Evolutionary conservation across 2,113 vertebrate species (phyloP).

Genomic region (Sisor rabdophorus): DNA sequence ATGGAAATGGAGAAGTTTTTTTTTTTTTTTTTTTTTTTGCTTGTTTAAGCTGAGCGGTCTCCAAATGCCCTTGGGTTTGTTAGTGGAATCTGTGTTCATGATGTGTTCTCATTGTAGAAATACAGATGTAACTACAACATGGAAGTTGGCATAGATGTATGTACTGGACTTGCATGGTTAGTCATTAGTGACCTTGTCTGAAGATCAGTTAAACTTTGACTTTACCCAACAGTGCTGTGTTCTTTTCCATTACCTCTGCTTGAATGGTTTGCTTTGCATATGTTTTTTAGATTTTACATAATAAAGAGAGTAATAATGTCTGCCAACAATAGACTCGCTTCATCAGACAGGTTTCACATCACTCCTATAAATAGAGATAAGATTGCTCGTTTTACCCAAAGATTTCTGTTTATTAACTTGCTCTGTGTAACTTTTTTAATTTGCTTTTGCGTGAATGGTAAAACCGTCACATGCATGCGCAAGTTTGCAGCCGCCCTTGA

Average conservation of each 20-base stretch:
- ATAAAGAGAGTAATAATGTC: neutral
- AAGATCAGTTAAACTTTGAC: slow-evolving; percentile 17
- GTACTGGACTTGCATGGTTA: slow-evolving; percentile 18
- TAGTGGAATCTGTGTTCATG: neutral
- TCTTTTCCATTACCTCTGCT: neutral
- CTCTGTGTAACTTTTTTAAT: neutral
- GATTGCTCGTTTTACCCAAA: neutral
- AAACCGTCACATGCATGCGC: slow-evolving; percentile 8
- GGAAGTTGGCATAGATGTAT: neutral
- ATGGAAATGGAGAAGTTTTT: slow-evolving; percentile 25
- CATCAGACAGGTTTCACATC: neutral
- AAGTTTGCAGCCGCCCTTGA: slow-evolving; percentile 39
- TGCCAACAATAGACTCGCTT: neutral
- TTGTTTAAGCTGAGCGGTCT: slow-evolving; percentile 9
- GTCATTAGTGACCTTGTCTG: slow-evolving; percentile 9
- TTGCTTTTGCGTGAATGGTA: neutral
- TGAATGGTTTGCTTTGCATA: neutral
- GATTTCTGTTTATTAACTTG: neutral
- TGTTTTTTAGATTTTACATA: neutral
- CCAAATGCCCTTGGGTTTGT: slow-evolving; percentile 23
- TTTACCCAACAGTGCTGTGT: neutral
- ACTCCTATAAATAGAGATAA: neutral
- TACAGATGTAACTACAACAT: neutral
- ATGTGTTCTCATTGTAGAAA: neutral
- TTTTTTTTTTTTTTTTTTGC: neutral